Evolutionary conservation across 2,797 vertebrate genomes (phyloP).

Genomic region (Peromyscus attwateri): DNA sequence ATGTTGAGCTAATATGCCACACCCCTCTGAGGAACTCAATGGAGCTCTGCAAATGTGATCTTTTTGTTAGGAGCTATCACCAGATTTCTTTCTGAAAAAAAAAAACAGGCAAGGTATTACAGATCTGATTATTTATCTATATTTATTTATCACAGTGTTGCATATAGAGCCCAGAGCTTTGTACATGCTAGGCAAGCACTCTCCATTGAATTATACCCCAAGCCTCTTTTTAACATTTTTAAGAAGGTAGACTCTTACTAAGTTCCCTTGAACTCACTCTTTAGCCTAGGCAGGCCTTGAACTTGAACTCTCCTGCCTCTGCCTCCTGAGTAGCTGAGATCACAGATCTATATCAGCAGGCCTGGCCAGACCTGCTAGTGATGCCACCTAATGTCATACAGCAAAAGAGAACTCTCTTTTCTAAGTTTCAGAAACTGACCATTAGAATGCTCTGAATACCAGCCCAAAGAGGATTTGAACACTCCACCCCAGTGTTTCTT

Average conservation of each 20-base stretch:
- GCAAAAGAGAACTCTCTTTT: conserved; percentile 38
- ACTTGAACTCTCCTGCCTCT: background rate
- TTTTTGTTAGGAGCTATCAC: background rate
- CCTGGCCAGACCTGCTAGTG: background rate
- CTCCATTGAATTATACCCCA: background rate
- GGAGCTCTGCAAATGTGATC: background rate
- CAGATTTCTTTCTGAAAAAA: conserved; percentile 11
- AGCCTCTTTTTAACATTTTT: background rate
- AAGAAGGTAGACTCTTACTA: background rate
- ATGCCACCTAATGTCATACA: background rate
- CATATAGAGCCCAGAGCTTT: background rate
- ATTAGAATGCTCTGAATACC: background rate
- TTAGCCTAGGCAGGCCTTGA: background rate
- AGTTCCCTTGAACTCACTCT: background rate
- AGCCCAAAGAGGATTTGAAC: background rate
- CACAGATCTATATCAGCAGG: background rate
- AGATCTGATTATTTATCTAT: background rate
- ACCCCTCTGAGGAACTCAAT: background rate
- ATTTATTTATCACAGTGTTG: background rate
- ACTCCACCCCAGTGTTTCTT: background rate
- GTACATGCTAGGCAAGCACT: background rate
- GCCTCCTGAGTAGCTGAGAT: background rate
- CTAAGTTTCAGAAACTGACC: background rate
- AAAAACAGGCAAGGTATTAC: background rate
- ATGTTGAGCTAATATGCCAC: background rate